Base-by-base conservation (phyloP, 2,797 vertebrate genomes). In the Chaenodraco wilsoni region DNA sequence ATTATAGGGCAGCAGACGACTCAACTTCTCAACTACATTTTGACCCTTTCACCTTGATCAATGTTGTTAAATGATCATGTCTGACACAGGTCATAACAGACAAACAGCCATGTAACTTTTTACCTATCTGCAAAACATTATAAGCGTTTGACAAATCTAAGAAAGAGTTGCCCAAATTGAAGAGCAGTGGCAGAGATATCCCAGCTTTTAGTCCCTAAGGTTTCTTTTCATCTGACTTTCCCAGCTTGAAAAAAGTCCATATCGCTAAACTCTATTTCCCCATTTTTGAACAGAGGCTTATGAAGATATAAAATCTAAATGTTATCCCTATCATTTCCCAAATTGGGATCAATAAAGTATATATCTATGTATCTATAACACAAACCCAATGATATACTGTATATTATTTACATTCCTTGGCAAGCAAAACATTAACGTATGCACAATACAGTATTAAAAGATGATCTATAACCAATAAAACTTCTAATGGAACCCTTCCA, bases 21-120 rank as follows among this genome's bases (percentile, higher is more conserved):
- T 37, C 33, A 81, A 51, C 45, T 62, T 76, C 46, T 59, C 49
- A 69, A 11, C 62, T 51, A 45, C 37, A 33, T 74, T 73, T 69
- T 71, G 33, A 33, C 54, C 46, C 11, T 45, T 40, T 66, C 59
- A 62, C 69, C 49, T 74, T 62, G 9, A 65, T 27, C 41, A 21
- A 12, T 57, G 5, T 57, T 33, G 6, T 41, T 21, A 15, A n/a
- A 16, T 2, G 23, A 44, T 23, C 2, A 9, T 37, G 9, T n/a
- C 37, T 13, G 60, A 49, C 49, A 43, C 1, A 50, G 31, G 19
- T 50, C 23, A 27, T 27, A 46, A 49, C 27, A 23, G n/a, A 48
- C 23, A 41, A 15, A 27, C 27, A 17, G 48, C 9, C 17, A 6
- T 17, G 1, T 15, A 40, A 55, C 23, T 13, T 3, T 40, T 15